Evolutionary conservation across 2,797 vertebrate species (phyloP).

Genomic region (Tangara arthus): DNA sequence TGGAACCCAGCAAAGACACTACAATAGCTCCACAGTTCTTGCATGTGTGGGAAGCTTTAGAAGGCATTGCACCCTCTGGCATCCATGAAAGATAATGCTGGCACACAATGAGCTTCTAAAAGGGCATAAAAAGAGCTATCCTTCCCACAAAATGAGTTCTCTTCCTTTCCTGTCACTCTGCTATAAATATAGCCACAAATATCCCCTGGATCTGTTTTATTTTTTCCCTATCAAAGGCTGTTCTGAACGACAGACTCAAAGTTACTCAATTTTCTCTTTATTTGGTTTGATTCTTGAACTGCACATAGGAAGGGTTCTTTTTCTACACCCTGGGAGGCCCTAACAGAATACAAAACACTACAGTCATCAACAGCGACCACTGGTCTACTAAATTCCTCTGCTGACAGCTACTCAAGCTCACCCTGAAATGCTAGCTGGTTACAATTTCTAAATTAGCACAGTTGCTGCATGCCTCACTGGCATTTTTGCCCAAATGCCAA

Average conservation of each 20-base stretch:
- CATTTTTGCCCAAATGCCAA: slow-evolving; percentile 14
- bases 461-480: not conserved
- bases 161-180: slow-evolving; percentile 40
- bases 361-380: slow-evolving; percentile 21
- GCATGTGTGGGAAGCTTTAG: slow-evolving; percentile 2
- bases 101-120: slow-evolving; percentile 42
- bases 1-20: not conserved
- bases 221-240: slow-evolving; percentile 30
- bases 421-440: slow-evolving; percentile 4
- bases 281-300: slow-evolving; percentile 58
- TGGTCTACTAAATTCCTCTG: slow-evolving; percentile 14
- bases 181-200: slow-evolving; percentile 47
- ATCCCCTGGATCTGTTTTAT: slow-evolving; percentile 35
- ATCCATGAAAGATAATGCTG: slow-evolving; percentile 22
- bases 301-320: slow-evolving; percentile 4
- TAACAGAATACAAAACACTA: slow-evolving; percentile 21
- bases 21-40: not conserved
- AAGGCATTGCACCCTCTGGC: slow-evolving; percentile 30
- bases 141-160: slow-evolving; percentile 34
- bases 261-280: slow-evolving; percentile 56
- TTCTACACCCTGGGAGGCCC: slow-evolving; percentile 34
- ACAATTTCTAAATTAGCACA: slow-evolving; percentile 31
- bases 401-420: slow-evolving; percentile 47
- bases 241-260: not conserved
- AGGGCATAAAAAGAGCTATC: slow-evolving; percentile 39